phyloP scores from a whole-genome alignment of 2,113 vertebrate species.

The Hyaena hyaena region DNA sequence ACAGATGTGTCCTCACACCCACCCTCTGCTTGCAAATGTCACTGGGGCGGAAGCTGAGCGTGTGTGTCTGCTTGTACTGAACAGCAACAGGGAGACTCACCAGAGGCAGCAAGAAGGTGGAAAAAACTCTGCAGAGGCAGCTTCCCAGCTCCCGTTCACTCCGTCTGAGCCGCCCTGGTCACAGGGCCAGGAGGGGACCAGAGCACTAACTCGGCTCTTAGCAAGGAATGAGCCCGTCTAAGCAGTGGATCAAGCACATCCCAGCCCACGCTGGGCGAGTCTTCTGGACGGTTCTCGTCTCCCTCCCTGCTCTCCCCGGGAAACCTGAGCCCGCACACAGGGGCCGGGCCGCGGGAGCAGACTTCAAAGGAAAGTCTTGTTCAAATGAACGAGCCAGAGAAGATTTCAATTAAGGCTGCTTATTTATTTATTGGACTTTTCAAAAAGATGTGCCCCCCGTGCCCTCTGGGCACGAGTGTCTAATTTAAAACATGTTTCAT shows the following conservation, averaged over 20 bases:
- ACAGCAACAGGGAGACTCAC: rapidly evolving
- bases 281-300: neutral
- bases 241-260: rapidly evolving
- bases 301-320: neutral
- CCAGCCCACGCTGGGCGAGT: rapidly evolving
- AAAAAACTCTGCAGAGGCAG: rapidly evolving
- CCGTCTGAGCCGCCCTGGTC: too few relatives aligned
- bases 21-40: conserved; percentile 30
- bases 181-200: rapidly evolving
- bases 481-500: neutral
- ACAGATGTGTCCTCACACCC: conserved; percentile 4
- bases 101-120: neutral
- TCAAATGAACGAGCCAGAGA: neutral
- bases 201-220: rapidly evolving
- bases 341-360: rapidly evolving
- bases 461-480: neutral
- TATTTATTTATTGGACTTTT: conserved; percentile 34
- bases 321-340: neutral
- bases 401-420: neutral
- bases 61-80: neutral
- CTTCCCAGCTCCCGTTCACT: neutral
- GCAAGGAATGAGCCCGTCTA: neutral
- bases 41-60: neutral
- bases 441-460: neutral
- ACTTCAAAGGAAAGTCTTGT: neutral